phyloP scores from a whole-genome alignment of 2,888 invertebrate genomes.

The Oegoconia quadripuncta region DNA sequence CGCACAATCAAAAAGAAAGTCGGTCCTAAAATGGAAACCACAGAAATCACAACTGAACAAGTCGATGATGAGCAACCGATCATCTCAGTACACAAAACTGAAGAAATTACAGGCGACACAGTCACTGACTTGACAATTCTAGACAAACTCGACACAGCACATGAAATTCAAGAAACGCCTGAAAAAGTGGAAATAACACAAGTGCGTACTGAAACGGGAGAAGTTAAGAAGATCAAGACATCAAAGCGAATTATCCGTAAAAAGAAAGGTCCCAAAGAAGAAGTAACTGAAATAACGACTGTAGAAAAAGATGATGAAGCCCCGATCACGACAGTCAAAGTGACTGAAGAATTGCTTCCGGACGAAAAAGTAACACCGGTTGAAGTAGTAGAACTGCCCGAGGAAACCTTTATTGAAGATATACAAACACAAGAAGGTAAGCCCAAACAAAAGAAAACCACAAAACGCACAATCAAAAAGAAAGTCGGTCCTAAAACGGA shows the following conservation, averaged over 20 bases:
- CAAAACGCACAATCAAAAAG: slow-evolving; percentile 21
- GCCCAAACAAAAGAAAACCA: slow-evolving; percentile 19
- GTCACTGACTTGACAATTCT: slow-evolving; percentile 21
- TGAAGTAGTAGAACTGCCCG: slow-evolving; percentile 26
- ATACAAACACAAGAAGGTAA: slow-evolving; percentile 18
- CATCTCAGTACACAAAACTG: slow-evolving; percentile 33
- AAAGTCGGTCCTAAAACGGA: slow-evolving; percentile 18
- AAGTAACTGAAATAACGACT: slow-evolving; percentile 47
- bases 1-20: slow-evolving; percentile 32
- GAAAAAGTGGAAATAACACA: slow-evolving; percentile 28
- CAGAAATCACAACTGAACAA: slow-evolving; percentile 17
- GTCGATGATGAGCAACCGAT: slow-evolving; percentile 35
- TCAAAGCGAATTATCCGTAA: slow-evolving; percentile 42
- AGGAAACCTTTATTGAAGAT: slow-evolving; percentile 19
- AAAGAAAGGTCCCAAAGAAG: slow-evolving; percentile 41
- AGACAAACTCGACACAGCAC: slow-evolving; percentile 23
- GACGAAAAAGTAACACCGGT: slow-evolving; percentile 37
- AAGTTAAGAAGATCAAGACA: slow-evolving; percentile 25
- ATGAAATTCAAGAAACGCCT: slow-evolving; percentile 31
- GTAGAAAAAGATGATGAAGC: slow-evolving; percentile 36
- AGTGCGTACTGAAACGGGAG: slow-evolving; percentile 25
- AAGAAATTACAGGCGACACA: slow-evolving; percentile 36
- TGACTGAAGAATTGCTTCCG: slow-evolving; percentile 13
- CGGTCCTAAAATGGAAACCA: slow-evolving; percentile 28
- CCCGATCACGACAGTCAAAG: slow-evolving; percentile 20